Conservation (phyloP, 2,888 invertebrate species). For the Melipona beecheii region DNA sequence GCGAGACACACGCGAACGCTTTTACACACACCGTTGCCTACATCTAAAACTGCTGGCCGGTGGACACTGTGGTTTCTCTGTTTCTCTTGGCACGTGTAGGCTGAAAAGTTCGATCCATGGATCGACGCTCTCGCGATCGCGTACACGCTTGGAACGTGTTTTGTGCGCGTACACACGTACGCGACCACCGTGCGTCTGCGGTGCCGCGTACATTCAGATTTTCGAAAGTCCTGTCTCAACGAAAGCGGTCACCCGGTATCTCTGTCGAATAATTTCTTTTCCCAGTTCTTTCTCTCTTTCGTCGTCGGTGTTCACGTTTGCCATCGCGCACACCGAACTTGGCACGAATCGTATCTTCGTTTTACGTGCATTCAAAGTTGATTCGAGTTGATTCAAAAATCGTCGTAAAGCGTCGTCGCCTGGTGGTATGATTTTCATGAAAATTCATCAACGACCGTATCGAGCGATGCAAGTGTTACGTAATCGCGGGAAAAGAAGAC, state of each 20-base stretch:
- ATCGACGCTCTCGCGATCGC: constrained; percentile 22
- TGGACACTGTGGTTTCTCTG: constrained; percentile 68
- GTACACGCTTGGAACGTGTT: constrained; percentile 18
- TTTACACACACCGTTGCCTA: constrained; percentile 36
- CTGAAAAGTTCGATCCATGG: constrained; percentile 56
- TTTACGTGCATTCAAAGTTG: too few species aligned
- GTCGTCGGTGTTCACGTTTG: not conserved
- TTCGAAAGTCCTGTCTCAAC: constrained; percentile 62
- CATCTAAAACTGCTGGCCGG: constrained; percentile 46
- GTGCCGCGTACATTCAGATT: constrained; percentile 25
- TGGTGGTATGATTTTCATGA: not conserved
- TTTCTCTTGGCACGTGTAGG: constrained; percentile 48
- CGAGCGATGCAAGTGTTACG: not conserved
- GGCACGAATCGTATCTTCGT: not conserved
- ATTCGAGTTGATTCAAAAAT: too few species aligned
- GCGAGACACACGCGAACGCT: constrained; percentile 1
- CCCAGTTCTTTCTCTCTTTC: constrained; percentile 32
- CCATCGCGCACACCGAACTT: not conserved
- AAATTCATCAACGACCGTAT: not conserved
- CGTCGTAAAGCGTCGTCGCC: not conserved
- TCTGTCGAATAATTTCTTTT: constrained; percentile 42
- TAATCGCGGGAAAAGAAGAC: not conserved
- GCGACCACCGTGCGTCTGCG: not conserved
- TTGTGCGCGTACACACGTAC: not conserved
- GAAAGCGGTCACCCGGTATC: constrained; percentile 45